Evolutionary conservation across 2,888 invertebrate species (phyloP), one percentile per base, ranked within the genome.

Genomic region (Suillia variegata): DNA sequence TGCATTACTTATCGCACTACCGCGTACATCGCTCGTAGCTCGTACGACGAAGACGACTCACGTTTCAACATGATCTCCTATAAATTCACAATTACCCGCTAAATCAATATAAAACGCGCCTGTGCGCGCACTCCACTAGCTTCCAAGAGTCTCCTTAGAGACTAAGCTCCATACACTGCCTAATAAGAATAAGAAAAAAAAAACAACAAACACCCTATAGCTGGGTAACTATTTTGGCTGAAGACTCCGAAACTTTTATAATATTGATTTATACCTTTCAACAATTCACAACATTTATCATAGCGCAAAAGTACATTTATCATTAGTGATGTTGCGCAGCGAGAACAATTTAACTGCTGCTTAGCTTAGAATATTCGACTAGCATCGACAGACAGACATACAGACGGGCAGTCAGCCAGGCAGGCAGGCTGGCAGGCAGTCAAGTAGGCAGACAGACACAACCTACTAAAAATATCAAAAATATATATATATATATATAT

Each of bases 271-370:
- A 80, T 79, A 80, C 77, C 81, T 81, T 81, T 81, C 81, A 80
- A 78, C 81, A 77, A 77, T 80, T 78, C 78, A 79, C 78, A 79
- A 78, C 80, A 81, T 81, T 80, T 81, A 80, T 81, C 81, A 81
- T 79, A 80, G 77, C 75, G 78, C 74, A 78, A 78, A 72, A 76
- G 79, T 76, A 79, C 80, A 80, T 81, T 81, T 81, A 80, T 81
- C 81, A 81, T 81, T 79, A 78, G 70, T 71, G 73, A 73, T 73
- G 72, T 49, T 58, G 56, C 60, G 59, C 59, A 55, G 53, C 51
- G 26, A 21, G 51, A 59, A 59, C 55, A 59, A 50, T 59, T 59
- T 48, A 51, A 57, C 51, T 57, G 57, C 57, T 45, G 42, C 24
- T 20, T 45, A 17, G 20, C 45, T 45, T 45, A 45, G 45, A 45